Evolutionary conservation across 2,113 vertebrate genomes (phyloP).

Genomic region (Candoia aspera): DNA sequence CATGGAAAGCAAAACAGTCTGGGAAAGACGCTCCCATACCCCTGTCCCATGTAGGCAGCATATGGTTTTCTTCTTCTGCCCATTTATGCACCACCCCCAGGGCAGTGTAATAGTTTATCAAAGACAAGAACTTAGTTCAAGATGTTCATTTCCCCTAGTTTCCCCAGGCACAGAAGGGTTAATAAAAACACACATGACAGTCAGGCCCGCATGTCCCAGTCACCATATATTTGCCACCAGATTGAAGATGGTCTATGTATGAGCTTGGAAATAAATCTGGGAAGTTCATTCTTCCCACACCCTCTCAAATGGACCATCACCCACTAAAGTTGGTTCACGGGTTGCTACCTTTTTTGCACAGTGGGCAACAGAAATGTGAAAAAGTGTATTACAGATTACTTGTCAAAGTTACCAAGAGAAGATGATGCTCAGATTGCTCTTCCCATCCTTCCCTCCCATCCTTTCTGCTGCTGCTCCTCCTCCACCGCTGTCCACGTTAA

Average conservation of each 20-base stretch:
- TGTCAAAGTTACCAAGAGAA: not conserved
- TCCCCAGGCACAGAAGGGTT: not conserved
- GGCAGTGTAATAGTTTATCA: not conserved
- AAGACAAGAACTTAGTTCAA: not conserved
- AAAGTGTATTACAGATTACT: not conserved
- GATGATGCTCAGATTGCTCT: not conserved
- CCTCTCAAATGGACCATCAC: not conserved
- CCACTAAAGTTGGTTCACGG: no score
- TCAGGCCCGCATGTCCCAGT: not conserved
- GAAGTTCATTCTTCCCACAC: no score
- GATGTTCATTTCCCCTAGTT: not conserved
- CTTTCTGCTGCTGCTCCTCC: not conserved
- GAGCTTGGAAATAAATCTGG: no score
- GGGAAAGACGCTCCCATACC: not conserved
- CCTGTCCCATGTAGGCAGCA: not conserved
- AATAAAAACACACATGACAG: not conserved
- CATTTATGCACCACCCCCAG: no score
- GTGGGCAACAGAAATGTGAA: not conserved
- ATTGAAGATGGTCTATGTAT: not conserved
- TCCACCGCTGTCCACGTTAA: no score
- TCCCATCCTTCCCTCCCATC: not conserved
- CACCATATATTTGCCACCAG: not conserved
- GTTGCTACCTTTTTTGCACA: not conserved
- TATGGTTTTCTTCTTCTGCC: not conserved
- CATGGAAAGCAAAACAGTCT: not conserved